phyloP scores from a whole-genome alignment of 2,888 invertebrate species.

The Hedychridium roseum region DNA sequence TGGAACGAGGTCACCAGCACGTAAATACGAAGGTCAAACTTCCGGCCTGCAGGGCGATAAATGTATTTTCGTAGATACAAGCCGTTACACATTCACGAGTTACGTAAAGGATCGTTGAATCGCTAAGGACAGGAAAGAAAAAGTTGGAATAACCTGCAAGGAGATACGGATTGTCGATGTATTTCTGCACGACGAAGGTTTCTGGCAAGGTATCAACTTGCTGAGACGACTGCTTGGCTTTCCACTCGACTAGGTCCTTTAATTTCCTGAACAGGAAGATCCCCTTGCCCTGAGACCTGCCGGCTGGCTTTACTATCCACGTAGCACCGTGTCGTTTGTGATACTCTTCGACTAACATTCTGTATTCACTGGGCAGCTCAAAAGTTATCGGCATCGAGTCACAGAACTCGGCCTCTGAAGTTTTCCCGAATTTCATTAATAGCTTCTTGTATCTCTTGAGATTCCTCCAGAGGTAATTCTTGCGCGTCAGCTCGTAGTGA shows the following conservation, averaged over 20 bases:
- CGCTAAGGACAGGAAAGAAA: slow-evolving; percentile 14
- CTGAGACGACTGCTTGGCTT: slow-evolving; percentile 35
- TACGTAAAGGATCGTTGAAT: too few relatives aligned
- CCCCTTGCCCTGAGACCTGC: slow-evolving; percentile 70
- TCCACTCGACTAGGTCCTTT: slow-evolving; percentile 56
- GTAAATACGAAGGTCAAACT: slow-evolving; percentile 72
- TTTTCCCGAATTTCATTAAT: slow-evolving; percentile 45
- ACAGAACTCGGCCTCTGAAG: slow-evolving; percentile 63
- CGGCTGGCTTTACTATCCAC: slow-evolving; percentile 74
- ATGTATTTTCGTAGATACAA: too few relatives aligned
- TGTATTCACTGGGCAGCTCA: slow-evolving; percentile 70
- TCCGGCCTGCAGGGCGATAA: slow-evolving; percentile 68
- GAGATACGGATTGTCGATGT: slow-evolving; percentile 69
- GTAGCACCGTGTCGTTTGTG: slow-evolving; percentile 66
- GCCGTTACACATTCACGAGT: too few relatives aligned
- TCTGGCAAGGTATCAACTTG: slow-evolving; percentile 27
- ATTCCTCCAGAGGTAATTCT: slow-evolving; percentile 69
- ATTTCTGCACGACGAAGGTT: slow-evolving; percentile 68
- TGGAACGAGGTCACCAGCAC: slow-evolving; percentile 68
- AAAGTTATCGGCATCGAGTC: slow-evolving; percentile 70
- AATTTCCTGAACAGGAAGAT: slow-evolving; percentile 69
- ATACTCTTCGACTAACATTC: slow-evolving; percentile 70
- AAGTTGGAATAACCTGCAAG: slow-evolving; percentile 63
- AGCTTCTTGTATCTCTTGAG: slow-evolving; percentile 63
- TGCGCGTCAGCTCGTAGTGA: slow-evolving; percentile 70